These are phyloP conservation scores for Bettongia penicillata DNA, from an alignment of 2,113 vertebrate species.

Conservation along the genomic window DNA sequence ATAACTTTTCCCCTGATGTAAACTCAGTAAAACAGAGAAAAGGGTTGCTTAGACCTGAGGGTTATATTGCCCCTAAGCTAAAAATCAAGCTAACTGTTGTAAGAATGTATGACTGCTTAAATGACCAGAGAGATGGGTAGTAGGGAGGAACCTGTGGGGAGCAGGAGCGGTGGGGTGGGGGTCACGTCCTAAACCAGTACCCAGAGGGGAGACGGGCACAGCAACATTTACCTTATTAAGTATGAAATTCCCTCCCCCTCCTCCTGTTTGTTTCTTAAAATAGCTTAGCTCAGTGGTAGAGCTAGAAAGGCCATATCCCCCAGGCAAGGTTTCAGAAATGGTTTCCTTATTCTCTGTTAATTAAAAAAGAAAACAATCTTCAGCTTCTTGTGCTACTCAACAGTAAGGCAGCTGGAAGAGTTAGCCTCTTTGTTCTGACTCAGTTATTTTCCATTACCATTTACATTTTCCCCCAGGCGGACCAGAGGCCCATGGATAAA, in stretches of 20 bases:
- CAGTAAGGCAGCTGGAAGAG: background rate
- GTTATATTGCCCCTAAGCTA: background rate
- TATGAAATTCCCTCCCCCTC: background rate
- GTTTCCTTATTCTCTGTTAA: background rate
- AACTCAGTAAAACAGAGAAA: background rate
- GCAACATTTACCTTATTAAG: background rate
- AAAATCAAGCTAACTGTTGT: background rate
- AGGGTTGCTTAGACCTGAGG: background rate
- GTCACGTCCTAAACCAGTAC: background rate
- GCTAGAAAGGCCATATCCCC: background rate
- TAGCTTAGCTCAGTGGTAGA: background rate
- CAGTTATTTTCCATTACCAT: background rate
- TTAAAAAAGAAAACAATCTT: background rate
- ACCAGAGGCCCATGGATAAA: background rate
- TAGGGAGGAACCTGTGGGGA: background rate
- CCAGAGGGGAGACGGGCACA: background rate
- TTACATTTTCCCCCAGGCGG: background rate
- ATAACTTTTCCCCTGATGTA: background rate
- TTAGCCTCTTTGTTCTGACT: background rate
- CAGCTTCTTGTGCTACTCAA: background rate
- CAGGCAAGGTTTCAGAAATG: slow-evolving; percentile 2
- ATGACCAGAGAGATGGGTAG: background rate
- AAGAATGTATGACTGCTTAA: background rate
- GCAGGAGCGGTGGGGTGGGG: background rate
- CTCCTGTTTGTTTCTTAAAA: background rate